A percentile compares a stretch with the other conserved stretches of the same genome.
Evolutionary conservation across 2,888 invertebrate species (phyloP).

Genomic region (Ophraella communa): DNA sequence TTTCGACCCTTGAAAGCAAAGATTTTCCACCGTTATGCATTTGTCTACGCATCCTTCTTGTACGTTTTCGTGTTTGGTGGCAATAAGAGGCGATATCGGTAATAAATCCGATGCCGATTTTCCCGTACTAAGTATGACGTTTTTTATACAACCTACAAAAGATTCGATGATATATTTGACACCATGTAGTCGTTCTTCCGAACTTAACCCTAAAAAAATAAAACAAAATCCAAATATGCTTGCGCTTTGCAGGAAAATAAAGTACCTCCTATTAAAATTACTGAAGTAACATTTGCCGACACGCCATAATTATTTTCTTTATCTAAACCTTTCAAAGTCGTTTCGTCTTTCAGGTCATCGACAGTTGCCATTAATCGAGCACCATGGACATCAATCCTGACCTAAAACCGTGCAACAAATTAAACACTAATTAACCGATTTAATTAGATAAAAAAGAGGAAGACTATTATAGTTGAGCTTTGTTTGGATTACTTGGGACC

Average conservation of each 20-base stretch:
- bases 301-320: slow-evolving; percentile 87
- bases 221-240: neutral
- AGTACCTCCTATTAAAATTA: slow-evolving; percentile 85
- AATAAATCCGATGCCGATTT: slow-evolving; percentile 84
- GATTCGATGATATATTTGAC: slow-evolving; percentile 93
- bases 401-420: slow-evolving; percentile 59
- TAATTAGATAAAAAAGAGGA: too few species aligned
- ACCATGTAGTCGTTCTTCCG: slow-evolving; percentile 86
- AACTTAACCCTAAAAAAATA: slow-evolving; percentile 73
- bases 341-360: slow-evolving; percentile 83
- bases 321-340: slow-evolving; percentile 81
- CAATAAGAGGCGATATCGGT: slow-evolving; percentile 82
- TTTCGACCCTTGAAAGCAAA: slow-evolving; percentile 85
- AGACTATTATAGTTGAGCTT: too few species aligned
- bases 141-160: slow-evolving; percentile 89
- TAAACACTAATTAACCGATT: too few species aligned
- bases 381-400: slow-evolving; percentile 85
- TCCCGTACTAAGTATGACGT: slow-evolving; percentile 84
- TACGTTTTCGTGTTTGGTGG: slow-evolving; percentile 88
- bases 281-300: slow-evolving; percentile 83
- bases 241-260: neutral
- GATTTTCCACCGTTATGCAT: slow-evolving; percentile 79
- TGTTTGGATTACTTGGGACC: too few species aligned
- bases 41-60: slow-evolving; percentile 88
- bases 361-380: slow-evolving; percentile 84